Conservation (phyloP, 2,797 vertebrate genomes). For the Macrochelys suwanniensis region DNA sequence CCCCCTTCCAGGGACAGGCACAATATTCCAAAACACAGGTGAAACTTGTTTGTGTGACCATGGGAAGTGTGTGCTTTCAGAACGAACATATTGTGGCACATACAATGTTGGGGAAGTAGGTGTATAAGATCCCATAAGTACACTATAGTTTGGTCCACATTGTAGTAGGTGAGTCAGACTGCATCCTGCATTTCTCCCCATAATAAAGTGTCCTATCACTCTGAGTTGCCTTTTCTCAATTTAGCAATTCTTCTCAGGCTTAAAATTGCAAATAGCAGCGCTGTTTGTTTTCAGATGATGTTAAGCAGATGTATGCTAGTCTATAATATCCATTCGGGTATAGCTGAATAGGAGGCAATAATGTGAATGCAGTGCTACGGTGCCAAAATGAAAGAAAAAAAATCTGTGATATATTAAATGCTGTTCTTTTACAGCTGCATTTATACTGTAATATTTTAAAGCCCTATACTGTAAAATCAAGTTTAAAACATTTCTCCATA, state of each 20-base stretch:
- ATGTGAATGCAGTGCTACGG: background rate
- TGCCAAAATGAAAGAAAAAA: background rate
- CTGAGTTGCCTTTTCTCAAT: constrained; percentile 5
- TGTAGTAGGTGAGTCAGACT: background rate
- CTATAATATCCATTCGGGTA: background rate
- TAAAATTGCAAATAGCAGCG: constrained; percentile 18
- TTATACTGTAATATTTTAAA: constrained; percentile 24
- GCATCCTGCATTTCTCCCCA: constrained; percentile 11
- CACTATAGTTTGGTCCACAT: background rate
- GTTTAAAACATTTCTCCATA: background rate
- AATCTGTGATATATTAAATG: constrained; percentile 12
- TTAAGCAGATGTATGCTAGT: background rate
- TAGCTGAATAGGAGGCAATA: constrained; percentile 22
- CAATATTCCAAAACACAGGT: constrained; percentile 12
- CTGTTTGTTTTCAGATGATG: constrained; percentile 56
- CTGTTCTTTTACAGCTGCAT: background rate
- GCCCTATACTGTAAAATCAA: background rate
- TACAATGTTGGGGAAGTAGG: background rate
- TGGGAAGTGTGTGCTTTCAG: background rate
- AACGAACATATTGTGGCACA: background rate
- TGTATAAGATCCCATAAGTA: background rate
- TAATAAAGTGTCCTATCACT: background rate
- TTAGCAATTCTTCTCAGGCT: constrained; percentile 41
- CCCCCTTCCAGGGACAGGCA: background rate
- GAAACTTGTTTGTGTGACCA: background rate